These are phyloP conservation scores for Spheniscus mendiculus DNA, from an alignment of 2,113 vertebrate genomes.

Conservation along the genomic window DNA sequence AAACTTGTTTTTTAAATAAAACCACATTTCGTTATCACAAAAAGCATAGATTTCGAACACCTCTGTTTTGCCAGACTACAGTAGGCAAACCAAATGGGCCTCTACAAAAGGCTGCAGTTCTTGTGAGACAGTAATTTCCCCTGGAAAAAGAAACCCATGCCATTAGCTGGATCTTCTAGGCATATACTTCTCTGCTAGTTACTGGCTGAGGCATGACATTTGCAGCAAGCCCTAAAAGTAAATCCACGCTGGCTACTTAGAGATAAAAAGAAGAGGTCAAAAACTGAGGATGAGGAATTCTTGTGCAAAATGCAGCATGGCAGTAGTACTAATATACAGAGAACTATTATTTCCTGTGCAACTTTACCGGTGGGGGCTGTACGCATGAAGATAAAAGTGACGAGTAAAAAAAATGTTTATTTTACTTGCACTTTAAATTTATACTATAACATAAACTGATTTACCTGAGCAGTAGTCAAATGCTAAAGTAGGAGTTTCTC, in stretches of 20 bases:
- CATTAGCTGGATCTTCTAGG: background rate
- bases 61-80: background rate
- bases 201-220: background rate
- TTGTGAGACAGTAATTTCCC: background rate
- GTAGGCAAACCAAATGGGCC: background rate
- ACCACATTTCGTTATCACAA: background rate
- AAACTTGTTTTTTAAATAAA: background rate
- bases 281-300: background rate
- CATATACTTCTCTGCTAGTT: background rate
- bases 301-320: background rate
- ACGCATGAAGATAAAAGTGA: background rate
- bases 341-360: background rate
- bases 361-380: background rate
- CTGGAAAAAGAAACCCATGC: background rate
- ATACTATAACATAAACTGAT: background rate
- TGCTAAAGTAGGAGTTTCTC: background rate
- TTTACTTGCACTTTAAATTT: background rate
- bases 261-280: background rate
- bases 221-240: background rate
- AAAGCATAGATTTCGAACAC: fast-evolving
- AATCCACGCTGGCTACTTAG: background rate
- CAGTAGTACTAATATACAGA: background rate
- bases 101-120: background rate
- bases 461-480: background rate
- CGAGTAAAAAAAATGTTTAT: background rate